Base-by-base conservation (phyloP, 2,113 vertebrate species). In the Xenus cinereus region DNA sequence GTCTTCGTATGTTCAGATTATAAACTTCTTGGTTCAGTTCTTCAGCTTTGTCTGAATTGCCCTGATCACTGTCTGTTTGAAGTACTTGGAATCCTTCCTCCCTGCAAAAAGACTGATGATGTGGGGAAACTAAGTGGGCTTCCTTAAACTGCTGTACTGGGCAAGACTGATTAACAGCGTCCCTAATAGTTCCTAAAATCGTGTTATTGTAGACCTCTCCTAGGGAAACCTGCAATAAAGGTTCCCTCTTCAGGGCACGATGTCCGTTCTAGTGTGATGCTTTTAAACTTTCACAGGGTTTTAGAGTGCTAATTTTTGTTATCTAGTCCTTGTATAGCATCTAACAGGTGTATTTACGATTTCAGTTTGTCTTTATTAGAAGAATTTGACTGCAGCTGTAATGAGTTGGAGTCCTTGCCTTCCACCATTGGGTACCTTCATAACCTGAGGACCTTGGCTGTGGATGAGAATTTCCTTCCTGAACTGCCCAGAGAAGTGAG, bases 351-450 rank as follows among this genome's bases (percentile, higher is more conserved):
- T 85, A 6, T 83, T 96, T 96, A 75, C 91, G 8, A n/a, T 97
- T 98, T 51, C 98, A 99, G 99, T 98, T 97, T 99, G 95, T 99
- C 99, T 95, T 97, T 99, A 74, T 95, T 99, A 98, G 99, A 99
- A 98, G 99, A 99, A 94, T 99, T 99, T 93, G 99, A 99, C 98
- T 99, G 99, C 96, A 99, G 99, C 98, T 99, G 99, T 97, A 99
- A 99, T 87, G 99, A 99, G 97, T 94, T 99, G 98, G 99, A 99
- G 97, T 98, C 98, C 1, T 97, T 99, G 53, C 99, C 99, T 89
- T 97, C 99, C 53, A 99, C 99, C 72, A 98, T 99, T 9, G 99
- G 99, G 82, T 99, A 99, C 98, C 98, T 99, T 94, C 98, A 99
- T 95, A 99, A 97, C 97, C 98, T 99, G 62, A 98, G 99, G 91